These are phyloP conservation scores for Stenurella melanura DNA, from an alignment of 2,888 invertebrate genomes.

Conservation along the genomic window DNA sequence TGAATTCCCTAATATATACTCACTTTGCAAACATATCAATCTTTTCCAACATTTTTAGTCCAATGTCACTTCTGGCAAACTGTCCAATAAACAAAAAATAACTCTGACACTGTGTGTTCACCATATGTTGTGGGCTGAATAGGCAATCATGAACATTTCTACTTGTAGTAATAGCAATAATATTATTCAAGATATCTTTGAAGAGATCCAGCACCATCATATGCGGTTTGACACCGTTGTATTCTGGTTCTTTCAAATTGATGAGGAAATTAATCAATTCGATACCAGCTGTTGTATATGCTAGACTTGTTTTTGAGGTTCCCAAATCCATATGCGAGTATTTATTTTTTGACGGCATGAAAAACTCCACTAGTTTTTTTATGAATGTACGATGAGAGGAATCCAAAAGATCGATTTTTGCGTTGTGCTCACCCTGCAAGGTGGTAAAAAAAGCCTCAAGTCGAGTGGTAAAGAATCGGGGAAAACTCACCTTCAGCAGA, in stretches of 20 bases:
- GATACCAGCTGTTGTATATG: conserved; percentile 81
- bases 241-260: conserved; percentile 61
- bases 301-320: conserved; percentile 77
- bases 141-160: conserved; percentile 89
- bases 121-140: conserved; percentile 91
- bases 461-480: not conserved
- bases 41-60: conserved; percentile 83
- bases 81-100: conserved; percentile 96
- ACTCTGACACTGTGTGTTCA: conserved; percentile 92
- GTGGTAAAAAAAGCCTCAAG: conserved; percentile 29
- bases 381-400: conserved; percentile 81
- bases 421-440: conserved; percentile 63
- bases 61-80: conserved; percentile 83
- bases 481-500: conserved; percentile 80
- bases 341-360: conserved; percentile 89
- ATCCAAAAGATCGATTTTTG: conserved; percentile 77
- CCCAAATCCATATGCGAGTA: conserved; percentile 89
- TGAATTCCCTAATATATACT: too few relatives aligned
- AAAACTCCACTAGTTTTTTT: conserved; percentile 87
- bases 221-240: conserved; percentile 56
- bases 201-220: conserved; percentile 86
- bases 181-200: conserved; percentile 85
- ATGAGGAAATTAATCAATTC: conserved; percentile 86
- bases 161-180: conserved; percentile 82
- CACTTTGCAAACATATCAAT: conserved; percentile 86